Base-by-base conservation (phyloP, 2,888 invertebrate species). In the Formica aserva region DNA sequence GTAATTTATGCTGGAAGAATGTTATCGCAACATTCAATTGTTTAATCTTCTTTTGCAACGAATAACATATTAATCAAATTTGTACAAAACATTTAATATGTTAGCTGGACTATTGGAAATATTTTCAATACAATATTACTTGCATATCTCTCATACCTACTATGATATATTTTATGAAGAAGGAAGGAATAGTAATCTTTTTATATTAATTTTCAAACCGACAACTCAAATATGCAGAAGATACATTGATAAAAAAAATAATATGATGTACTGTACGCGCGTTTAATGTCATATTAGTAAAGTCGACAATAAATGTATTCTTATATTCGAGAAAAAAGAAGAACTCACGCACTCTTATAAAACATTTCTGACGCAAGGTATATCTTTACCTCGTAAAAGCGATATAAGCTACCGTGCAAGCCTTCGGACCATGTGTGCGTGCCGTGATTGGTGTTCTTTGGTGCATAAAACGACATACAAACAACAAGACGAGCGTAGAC, bases 401-500 rank as follows among this genome's bases (percentile, higher is more conserved):
- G 48, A 62, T 57, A 52, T 13, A 18, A 18, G 15, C 6, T 22
- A 32, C 45, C 22, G 22, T 63, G 29, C 52, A 48, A 45, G 52
- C 1, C 18, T 18, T 1, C 77, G 57, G 57, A 62, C 18, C 52
- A 18, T 76, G 65, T 78, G 45, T 41, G 38, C 52, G 38, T 63
- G 65, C 5, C 13, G 41, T 57, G 80, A 77, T 57, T 76, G 78
- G 78, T 82, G 66, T 60, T 66, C 82, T 66, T 13, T 18, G 41
- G 45, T 35, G 82, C 65, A 77, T 60, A 80, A 80, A 80, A 77
- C 65, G 48, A 65, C 77, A 65, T 78, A 65, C 78, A 82, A 82
- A 78, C 82, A 82, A 63, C 82, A 82, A 81, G 81, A 75, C 52
- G 75, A 62, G 35, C 75, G 18, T 48, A 75, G 77, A 76, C 77